Evolutionary conservation across 2,888 invertebrate species (phyloP).

Genomic region (Halictus quadricinctus): DNA sequence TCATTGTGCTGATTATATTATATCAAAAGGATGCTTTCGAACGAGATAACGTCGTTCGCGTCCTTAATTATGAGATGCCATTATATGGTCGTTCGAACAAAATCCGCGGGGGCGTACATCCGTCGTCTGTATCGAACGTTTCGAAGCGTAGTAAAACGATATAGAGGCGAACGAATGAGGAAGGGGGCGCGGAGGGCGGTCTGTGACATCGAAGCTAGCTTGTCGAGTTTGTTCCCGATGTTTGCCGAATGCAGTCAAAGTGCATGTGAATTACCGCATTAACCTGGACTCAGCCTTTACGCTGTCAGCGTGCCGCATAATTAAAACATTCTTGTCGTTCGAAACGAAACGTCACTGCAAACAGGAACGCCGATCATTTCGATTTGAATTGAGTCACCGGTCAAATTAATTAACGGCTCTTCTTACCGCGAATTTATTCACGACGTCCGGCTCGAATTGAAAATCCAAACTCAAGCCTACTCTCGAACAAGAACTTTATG

Average conservation of each 20-base stretch:
- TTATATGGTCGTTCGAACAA: conserved; percentile 28
- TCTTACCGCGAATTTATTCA: conserved; percentile 35
- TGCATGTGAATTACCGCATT: conserved; percentile 81
- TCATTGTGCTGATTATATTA: neutral
- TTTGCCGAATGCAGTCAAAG: conserved; percentile 80
- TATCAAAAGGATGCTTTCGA: too few species aligned
- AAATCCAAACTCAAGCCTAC: neutral
- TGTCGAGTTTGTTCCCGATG: conserved; percentile 76
- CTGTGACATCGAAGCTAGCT: conserved; percentile 72
- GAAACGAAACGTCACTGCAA: conserved; percentile 63
- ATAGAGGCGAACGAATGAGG: conserved; percentile 44
- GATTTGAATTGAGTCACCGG: conserved; percentile 65
- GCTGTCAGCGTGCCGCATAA: conserved; percentile 67
- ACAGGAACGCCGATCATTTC: conserved; percentile 71
- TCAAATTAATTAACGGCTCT: conserved; percentile 65
- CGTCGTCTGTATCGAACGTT: conserved; percentile 58
- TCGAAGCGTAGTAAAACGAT: conserved; percentile 59
- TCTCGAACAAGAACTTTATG: neutral
- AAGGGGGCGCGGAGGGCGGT: conserved; percentile 43
- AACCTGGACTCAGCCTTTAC: conserved; percentile 71
- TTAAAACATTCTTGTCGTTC: conserved; percentile 77
- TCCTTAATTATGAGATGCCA: neutral
- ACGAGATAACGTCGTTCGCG: neutral
- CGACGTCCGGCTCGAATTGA: neutral
- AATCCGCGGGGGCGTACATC: conserved; percentile 19